Conservation (phyloP, 2,113 vertebrate genomes). For the Tympanuchus pallidicinctus region DNA sequence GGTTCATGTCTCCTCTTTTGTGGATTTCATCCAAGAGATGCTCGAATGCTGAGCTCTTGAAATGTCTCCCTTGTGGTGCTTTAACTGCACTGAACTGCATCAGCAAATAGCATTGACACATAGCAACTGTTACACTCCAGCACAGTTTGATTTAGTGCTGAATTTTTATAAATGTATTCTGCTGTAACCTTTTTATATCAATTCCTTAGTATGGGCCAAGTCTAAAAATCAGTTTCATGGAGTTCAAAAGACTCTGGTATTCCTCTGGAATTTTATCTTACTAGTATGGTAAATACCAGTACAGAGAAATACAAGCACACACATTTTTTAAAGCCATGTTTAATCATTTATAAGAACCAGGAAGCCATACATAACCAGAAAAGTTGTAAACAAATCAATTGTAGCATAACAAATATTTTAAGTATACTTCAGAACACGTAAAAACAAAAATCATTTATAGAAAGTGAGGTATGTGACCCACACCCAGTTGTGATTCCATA, state of each 20-base stretch:
- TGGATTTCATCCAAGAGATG: constrained; percentile 74
- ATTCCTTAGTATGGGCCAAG: neutral
- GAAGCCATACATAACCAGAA: neutral
- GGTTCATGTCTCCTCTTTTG: constrained; percentile 68
- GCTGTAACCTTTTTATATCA: constrained; percentile 68
- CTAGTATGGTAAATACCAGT: neutral
- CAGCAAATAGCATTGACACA: constrained; percentile 73
- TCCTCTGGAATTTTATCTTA: neutral
- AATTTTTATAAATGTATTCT: constrained; percentile 62
- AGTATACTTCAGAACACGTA: neutral
- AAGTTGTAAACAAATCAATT: neutral
- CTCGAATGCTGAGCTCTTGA: constrained; percentile 63
- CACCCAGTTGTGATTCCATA: neutral
- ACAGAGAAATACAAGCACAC: neutral
- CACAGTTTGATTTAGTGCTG: constrained; percentile 60
- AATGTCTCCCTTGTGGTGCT: constrained; percentile 73
- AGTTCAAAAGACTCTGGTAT: neutral
- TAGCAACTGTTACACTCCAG: constrained; percentile 76
- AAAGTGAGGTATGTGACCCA: neutral
- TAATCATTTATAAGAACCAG: neutral
- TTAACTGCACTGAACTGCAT: constrained; percentile 67
- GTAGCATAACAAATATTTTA: neutral
- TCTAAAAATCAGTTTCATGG: constrained; percentile 27
- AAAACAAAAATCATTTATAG: neutral
- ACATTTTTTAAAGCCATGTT: neutral